A percentile compares a stretch with the other conserved stretches of the same genome.
phyloP scores from a whole-genome alignment of 1,140 invertebrate species.

The Reticulitermes speratus region DNA sequence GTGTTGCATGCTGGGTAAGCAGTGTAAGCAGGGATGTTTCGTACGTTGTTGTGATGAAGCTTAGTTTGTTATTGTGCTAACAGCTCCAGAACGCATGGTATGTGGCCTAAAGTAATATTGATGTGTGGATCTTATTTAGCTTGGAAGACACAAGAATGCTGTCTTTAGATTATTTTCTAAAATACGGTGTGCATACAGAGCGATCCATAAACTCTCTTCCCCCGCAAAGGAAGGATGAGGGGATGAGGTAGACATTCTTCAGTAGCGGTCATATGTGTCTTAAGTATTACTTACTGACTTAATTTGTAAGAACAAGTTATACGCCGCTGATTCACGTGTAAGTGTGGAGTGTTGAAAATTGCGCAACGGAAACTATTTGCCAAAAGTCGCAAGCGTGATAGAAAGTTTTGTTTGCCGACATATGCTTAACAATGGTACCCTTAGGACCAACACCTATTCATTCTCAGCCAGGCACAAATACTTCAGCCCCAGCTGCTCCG shows the following conservation, averaged over 20 bases:
- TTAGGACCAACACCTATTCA: constrained; percentile 28
- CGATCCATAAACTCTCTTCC: constrained; percentile 9
- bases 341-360: not conserved
- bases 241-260: not conserved
- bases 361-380: not conserved
- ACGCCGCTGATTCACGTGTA: not conserved
- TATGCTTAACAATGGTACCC: constrained; percentile 28
- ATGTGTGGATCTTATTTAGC: not conserved
- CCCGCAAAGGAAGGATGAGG: not conserved
- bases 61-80: not conserved
- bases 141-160: not conserved
- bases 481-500: not conserved
- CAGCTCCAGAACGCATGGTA: not conserved
- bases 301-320: not conserved
- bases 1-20: constrained; percentile 19
- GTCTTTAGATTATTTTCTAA: not conserved
- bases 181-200: not conserved
- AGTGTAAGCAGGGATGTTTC: not conserved
- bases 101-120: not conserved
- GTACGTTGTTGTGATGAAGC: not conserved
- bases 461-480: constrained; percentile 14
- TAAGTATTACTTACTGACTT: not conserved
- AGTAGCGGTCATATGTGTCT: not conserved
- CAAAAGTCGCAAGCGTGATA: not conserved
- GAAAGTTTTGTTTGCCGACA: not conserved